Conservation (phyloP, 2,888 invertebrate genomes). For the Halocaridina rubra region DNA sequence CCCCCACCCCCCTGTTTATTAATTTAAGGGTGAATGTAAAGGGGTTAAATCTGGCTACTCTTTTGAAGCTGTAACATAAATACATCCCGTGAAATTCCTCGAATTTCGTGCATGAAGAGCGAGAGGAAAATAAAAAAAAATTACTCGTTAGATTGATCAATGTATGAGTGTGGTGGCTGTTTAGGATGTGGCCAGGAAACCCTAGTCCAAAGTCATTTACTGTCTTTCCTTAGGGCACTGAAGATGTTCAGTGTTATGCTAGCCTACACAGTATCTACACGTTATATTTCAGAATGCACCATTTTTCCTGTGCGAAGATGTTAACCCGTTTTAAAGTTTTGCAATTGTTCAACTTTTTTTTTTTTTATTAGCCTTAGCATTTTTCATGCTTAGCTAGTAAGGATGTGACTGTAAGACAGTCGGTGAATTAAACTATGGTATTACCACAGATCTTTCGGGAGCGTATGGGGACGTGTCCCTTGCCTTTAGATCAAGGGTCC, state of each 20-base stretch:
- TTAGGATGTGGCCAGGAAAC: not conserved
- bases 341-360: conserved; percentile 29
- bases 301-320: conserved; percentile 15
- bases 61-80: conserved; percentile 1
- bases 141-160: no score
- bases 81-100: no score
- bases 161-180: not conserved
- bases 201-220: not conserved
- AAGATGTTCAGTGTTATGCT: not conserved
- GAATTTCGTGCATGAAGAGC: no score
- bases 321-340: conserved; percentile 39
- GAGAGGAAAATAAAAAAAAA: no score
- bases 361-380: conserved; percentile 40
- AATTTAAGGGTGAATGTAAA: not conserved
- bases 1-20: not conserved
- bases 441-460: conserved; percentile 44
- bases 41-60: not conserved
- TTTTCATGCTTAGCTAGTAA: conserved; percentile 54
- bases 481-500: conserved; percentile 2
- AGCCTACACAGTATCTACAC: conserved; percentile 17
- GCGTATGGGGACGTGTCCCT: not conserved
- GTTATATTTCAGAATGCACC: conserved; percentile 32
- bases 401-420: conserved; percentile 56
- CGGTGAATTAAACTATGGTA: conserved; percentile 50
- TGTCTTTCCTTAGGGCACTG: not conserved